Percentiles rank a stretch among this genome's conserved stretches.
Conservation (phyloP, 2,113 vertebrate genomes). For the rabbit (Oryctolagus cuniculus) region mOryCun1.1 NC_091453.1:15336501-15337000, state of each 20-base stretch:
- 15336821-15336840: slow-evolving; percentile 58
- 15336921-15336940: neutral
- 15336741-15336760: slow-evolving; percentile 23
- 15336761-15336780: slow-evolving; percentile 52
- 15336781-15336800: slow-evolving; percentile 65
- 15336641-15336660: slow-evolving; percentile 59
- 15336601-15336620: slow-evolving; percentile 55
- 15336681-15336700: slow-evolving; percentile 35
- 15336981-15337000: neutral
- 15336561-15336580: slow-evolving; percentile 25
- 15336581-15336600: slow-evolving; percentile 30
- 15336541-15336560: slow-evolving; percentile 38
- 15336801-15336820: slow-evolving; percentile 55
- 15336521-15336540: slow-evolving; percentile 50
- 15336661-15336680: slow-evolving; percentile 62
- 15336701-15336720: slow-evolving; percentile 7
- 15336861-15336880: slow-evolving; percentile 52
- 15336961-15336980: neutral
- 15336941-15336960: slow-evolving; percentile 41
- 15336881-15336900: slow-evolving; percentile 47
- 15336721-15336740: slow-evolving; percentile 54
- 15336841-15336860: slow-evolving; percentile 33
- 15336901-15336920: slow-evolving; percentile 47
- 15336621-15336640: slow-evolving; percentile 33
- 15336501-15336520: slow-evolving; percentile 21